Conservation (phyloP, 2,888 invertebrate genomes). For the Proisotoma minuta region DNA sequence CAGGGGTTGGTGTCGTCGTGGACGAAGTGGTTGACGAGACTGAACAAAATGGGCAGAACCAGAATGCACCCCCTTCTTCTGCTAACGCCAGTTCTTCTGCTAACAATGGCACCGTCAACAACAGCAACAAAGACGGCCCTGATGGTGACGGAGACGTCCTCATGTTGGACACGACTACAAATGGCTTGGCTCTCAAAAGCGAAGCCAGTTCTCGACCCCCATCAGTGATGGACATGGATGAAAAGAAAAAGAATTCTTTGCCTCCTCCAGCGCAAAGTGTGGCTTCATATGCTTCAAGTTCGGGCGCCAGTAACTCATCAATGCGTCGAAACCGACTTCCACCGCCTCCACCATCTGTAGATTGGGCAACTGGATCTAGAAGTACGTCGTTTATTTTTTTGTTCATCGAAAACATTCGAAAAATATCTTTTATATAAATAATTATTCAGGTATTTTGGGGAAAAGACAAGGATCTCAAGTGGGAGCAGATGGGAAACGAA, state of each 20-base stretch:
- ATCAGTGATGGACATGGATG: neutral
- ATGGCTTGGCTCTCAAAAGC: neutral
- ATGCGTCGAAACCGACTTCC: constrained; percentile 18
- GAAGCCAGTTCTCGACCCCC: neutral
- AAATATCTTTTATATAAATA: neutral
- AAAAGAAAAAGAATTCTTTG: neutral
- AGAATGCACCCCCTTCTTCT: neutral
- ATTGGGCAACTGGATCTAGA: constrained; percentile 25
- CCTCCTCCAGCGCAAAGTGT: constrained; percentile 21
- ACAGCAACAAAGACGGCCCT: neutral
- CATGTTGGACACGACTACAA: neutral
- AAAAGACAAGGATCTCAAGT: constrained; percentile 20
- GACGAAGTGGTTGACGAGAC: constrained; percentile 12
- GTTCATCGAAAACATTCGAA: neutral
- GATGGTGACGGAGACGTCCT: constrained; percentile 1
- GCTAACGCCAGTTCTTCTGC: neutral
- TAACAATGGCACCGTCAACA: neutral
- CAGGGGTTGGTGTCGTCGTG: constrained; percentile 1
- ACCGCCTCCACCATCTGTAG: constrained; percentile 27
- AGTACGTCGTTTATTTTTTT: constrained; percentile 5
- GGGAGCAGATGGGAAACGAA: constrained; percentile 18
- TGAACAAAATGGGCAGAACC: constrained; percentile 8
- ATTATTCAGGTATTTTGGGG: constrained; percentile 16
- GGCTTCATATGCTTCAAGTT: constrained; percentile 20
- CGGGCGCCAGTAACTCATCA: constrained; percentile 14